Evolutionary conservation across 2,888 invertebrate genomes (phyloP), one percentile per base, ranked within the genome.

Genomic region (Meteorus colon): DNA sequence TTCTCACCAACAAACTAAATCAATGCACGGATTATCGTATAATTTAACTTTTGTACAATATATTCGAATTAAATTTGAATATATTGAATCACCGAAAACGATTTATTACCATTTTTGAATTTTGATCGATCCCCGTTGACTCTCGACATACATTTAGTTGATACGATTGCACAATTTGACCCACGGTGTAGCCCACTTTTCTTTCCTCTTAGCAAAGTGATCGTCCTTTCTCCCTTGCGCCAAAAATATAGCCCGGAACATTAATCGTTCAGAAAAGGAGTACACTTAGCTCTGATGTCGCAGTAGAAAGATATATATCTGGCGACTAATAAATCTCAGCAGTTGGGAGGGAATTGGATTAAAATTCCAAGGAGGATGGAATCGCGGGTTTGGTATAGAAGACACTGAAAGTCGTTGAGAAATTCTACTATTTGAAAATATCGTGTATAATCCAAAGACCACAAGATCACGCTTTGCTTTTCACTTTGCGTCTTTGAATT

Each of bases 321-420:
- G 45, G 31, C 48, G 29, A 29, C 31, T 29, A 48, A 68, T 68
- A 68, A 68, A 68, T 68, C 67, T 48, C 48, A 48, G 27, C 27
- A 24, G 48, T 48, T 31, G 27, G 71, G 75, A 78, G 71, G 69
- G 73, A 74, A 75, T 76, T 69, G 76, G 75, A 83, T 82, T 80
- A 81, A 83, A 81, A 81, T 82, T 81, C 81, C 78, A 77, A 34
- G 74, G 73, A 77, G 78, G 80, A 81, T 82, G 71, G 74, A 63
- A 62, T 74, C 60, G 48, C 72, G 71, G 75, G 71, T 73, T 74
- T 76, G 74, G 73, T 73, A 76, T 70, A 75, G 75, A 80, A 81
- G 29, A 63, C 68, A 31, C 37, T 37, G 41, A 65, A 65, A 65
- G 37, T 65, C 41, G 31, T 65, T 34, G 24, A 65, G 65, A 34